A percentile compares a stretch with the other conserved stretches of the same genome.
phyloP scores from a whole-genome alignment of 2,888 invertebrate species.

The Parapristionchus giblindavisi region DNA sequence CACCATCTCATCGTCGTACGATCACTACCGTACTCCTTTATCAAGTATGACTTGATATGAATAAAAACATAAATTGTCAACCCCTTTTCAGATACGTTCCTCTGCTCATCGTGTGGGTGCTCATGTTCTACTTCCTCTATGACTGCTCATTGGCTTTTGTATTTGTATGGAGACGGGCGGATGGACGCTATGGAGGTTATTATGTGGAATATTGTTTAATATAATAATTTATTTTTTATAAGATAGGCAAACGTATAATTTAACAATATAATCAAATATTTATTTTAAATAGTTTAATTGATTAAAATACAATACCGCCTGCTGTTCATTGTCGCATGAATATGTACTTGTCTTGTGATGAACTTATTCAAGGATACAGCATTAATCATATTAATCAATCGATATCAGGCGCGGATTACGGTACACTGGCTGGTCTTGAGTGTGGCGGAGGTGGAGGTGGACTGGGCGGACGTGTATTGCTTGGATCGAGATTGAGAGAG shows the following conservation, averaged over 20 bases:
- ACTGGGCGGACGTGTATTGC: not conserved
- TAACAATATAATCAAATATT: no score
- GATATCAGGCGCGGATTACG: conserved; percentile 3
- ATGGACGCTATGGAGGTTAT: conserved; percentile 23
- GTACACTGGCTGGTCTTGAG: not conserved
- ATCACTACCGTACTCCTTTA: conserved; percentile 74
- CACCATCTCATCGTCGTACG: conserved; percentile 85
- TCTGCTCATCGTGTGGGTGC: not conserved
- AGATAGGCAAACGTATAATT: no score
- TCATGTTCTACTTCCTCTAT: conserved; percentile 5
- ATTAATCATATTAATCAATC: no score
- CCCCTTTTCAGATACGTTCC: conserved; percentile 13
- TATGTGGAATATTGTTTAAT: not conserved
- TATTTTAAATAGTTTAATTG: no score
- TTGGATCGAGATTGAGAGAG: not conserved
- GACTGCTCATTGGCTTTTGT: conserved; percentile 16
- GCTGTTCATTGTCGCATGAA: no score
- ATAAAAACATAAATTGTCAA: no score
- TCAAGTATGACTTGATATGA: no score
- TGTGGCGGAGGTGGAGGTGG: not conserved
- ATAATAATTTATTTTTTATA: no score
- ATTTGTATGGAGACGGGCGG: conserved; percentile 22
- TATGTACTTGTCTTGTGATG: not conserved
- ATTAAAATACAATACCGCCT: no score
- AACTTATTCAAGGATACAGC: no score